Evolutionary conservation across 1,140 invertebrate genomes (phyloP), one percentile per base, ranked within the genome.

Genomic region (Hyles vespertilio): DNA sequence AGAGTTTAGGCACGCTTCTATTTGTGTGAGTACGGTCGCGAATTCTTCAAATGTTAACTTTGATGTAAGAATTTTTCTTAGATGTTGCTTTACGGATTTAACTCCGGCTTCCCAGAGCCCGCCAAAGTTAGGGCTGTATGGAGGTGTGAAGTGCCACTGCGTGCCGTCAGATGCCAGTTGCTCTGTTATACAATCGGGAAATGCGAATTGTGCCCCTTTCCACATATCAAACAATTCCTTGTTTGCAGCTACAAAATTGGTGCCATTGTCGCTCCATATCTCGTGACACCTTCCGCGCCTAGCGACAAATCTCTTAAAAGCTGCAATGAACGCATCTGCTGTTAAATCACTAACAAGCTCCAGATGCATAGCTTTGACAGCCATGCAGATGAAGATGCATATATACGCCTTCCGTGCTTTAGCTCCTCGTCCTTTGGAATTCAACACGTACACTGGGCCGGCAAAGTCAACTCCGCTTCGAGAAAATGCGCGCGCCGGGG

Each of bases 241-340:
- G 44, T 58, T 51, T 10, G 61, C 56, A 2, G 55, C 65, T 5
- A 68, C 59, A 48, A 68, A 64, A 40, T 64, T 68, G 8, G n/a
- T 40, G 3, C 61, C 66, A 5, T 68, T 48, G 11, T 64, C 66
- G n/a, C 66, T 68, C 66, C 61, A 68, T 11, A 68, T 22, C 32
- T 68, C 51, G 5, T 8, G n/a, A 50, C 66, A 64, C 40, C 55
- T 53, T 3, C 58, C 61, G 49, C 65, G 57, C 40, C 67, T 40
- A 2, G 59, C 33, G 5, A 65, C 59, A 48, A 68, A 68, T 12
- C 66, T 40, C 54, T 48, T 58, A 47, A 68, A 68, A 32, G 59
- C 62, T n/a, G 51, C 66, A 3, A 65, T 56, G 11, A 68, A 68
- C 6, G 65, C 51, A 8, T 62, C 51, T 3, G 59, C 52, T 10